Conservation (phyloP, 2,113 vertebrate species). For the Cairina moschata region DNA sequence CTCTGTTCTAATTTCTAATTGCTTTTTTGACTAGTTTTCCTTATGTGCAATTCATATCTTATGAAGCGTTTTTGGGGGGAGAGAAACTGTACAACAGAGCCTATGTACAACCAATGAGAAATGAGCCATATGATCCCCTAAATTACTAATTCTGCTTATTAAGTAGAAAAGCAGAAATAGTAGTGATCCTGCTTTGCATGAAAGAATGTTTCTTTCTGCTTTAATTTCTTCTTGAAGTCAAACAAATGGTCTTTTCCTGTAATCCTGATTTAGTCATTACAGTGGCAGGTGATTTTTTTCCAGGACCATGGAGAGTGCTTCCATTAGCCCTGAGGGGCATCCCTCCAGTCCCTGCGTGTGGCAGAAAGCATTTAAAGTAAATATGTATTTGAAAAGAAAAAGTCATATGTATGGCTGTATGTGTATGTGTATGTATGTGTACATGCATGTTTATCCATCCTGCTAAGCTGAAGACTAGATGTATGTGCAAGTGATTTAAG, state of each 20-base stretch:
- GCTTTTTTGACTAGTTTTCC: not conserved
- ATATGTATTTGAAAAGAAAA: fast-evolving
- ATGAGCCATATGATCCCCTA: not conserved
- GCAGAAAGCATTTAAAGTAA: fast-evolving
- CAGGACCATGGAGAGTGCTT: constrained; percentile 52
- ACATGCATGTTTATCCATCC: fast-evolving
- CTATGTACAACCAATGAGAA: not conserved
- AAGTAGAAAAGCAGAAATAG: not conserved
- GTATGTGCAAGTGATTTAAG: not conserved
- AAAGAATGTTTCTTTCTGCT: not conserved
- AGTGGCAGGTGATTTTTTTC: fast-evolving
- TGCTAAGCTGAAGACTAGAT: not conserved
- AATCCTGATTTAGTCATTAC: fast-evolving
- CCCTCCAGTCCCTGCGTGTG: fast-evolving
- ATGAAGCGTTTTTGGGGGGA: not conserved
- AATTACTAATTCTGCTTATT: not conserved
- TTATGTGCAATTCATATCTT: not conserved
- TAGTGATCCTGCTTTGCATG: not conserved
- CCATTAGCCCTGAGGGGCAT: fast-evolving
- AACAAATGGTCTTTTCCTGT: fast-evolving
- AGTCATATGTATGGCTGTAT: not conserved
- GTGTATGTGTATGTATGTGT: too few species aligned
- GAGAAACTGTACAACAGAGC: not conserved
- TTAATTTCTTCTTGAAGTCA: fast-evolving
- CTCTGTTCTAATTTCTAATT: not conserved